Evolutionary conservation across 2,797 vertebrate species (phyloP).

Genomic region (Pygocentrus nattereri): DNA sequence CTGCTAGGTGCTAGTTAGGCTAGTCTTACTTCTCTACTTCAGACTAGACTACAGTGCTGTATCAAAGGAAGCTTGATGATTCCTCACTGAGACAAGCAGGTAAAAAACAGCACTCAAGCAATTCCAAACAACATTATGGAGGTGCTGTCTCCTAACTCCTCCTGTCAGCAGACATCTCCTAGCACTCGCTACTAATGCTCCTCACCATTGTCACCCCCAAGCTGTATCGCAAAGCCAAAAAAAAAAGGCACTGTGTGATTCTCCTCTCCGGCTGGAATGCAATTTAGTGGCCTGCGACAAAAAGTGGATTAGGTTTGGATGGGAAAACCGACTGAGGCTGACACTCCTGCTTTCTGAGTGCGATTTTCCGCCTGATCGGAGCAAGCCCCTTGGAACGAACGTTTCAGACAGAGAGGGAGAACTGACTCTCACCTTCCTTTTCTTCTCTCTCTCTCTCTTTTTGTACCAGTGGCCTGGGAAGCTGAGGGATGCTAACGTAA

Average conservation of each 20-base stretch:
- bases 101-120: too few relatives aligned
- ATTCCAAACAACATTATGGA: background rate
- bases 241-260: conserved; percentile 19
- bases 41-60: background rate
- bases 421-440: background rate
- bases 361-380: conserved; percentile 57
- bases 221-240: background rate
- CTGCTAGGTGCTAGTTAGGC: too few relatives aligned
- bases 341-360: conserved; percentile 38
- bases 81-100: background rate
- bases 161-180: background rate
- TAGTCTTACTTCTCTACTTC: too few relatives aligned
- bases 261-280: conserved; percentile 50
- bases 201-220: background rate
- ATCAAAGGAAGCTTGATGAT: background rate
- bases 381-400: conserved; percentile 28
- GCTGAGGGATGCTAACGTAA: conserved; percentile 33
- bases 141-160: background rate
- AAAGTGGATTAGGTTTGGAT: conserved; percentile 54
- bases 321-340: conserved; percentile 34
- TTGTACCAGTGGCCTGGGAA: background rate
- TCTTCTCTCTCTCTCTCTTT: background rate
- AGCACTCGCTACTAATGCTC: background rate
- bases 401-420: conserved; percentile 23
- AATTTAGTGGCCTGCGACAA: conserved; percentile 49